Conservation (phyloP, 2,888 invertebrate genomes). For the Meiosimyza platycephala region DNA sequence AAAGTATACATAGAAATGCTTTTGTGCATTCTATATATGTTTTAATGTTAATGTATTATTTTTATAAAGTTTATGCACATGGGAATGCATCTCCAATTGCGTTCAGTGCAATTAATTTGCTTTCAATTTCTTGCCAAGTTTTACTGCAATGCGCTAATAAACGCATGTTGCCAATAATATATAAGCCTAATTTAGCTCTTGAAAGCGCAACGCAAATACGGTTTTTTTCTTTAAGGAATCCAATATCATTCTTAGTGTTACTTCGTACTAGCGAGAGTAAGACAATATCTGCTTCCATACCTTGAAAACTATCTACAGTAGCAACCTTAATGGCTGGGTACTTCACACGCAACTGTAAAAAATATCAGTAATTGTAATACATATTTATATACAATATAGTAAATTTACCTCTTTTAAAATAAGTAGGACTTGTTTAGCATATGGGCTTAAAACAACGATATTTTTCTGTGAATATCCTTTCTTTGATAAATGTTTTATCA, state of each 20-base stretch:
- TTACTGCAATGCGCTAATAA: slow-evolving; percentile 69
- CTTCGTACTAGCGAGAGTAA: slow-evolving; percentile 83
- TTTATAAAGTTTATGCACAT: slow-evolving; percentile 7
- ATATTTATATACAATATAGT: not conserved
- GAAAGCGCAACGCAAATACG: slow-evolving; percentile 84
- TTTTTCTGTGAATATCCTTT: slow-evolving; percentile 73
- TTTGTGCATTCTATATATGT: too few species aligned
- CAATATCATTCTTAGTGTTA: slow-evolving; percentile 75
- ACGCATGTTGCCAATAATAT: slow-evolving; percentile 79
- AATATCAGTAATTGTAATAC: not conserved
- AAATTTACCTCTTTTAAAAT: slow-evolving; percentile 44
- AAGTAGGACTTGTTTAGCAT: slow-evolving; percentile 54
- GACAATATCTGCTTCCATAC: slow-evolving; percentile 83
- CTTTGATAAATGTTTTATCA: slow-evolving; percentile 46
- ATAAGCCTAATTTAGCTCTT: slow-evolving; percentile 77
- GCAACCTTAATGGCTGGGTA: slow-evolving; percentile 63
- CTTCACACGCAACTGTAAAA: slow-evolving; percentile 37
- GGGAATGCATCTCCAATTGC: slow-evolving; percentile 70
- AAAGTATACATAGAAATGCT: too few species aligned
- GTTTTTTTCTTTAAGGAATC: slow-evolving; percentile 77
- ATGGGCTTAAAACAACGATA: slow-evolving; percentile 76
- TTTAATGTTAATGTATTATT: not conserved
- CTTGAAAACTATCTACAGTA: slow-evolving; percentile 84
- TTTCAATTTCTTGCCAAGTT: slow-evolving; percentile 70
- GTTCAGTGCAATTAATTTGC: slow-evolving; percentile 67